Conservation (phyloP, 2,113 vertebrate species). For the Oreamnos americanus region DNA sequence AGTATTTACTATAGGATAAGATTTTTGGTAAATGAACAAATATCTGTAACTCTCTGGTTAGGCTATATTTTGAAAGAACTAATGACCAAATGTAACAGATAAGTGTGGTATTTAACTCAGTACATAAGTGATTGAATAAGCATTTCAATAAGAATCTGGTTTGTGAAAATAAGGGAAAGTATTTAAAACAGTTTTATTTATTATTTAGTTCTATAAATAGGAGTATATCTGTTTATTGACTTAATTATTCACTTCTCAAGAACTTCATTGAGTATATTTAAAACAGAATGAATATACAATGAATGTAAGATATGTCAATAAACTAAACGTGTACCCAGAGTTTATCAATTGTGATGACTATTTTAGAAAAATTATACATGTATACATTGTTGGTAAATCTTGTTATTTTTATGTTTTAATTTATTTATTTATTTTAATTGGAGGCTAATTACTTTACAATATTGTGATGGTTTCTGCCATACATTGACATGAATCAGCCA, state of each 20-base stretch:
- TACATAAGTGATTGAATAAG: background rate
- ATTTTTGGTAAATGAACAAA: background rate
- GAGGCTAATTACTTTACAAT: background rate
- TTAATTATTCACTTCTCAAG: background rate
- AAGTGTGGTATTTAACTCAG: background rate
- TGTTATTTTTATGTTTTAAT: background rate
- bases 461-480: background rate
- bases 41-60: background rate
- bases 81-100: background rate
- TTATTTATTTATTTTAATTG: background rate
- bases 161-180: background rate
- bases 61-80: background rate
- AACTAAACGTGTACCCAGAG: background rate
- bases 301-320: background rate
- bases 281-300: background rate
- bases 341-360: background rate
- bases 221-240: background rate
- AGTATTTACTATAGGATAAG: background rate
- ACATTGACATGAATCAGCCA: background rate
- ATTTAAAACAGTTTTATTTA: background rate
- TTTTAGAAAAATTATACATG: background rate
- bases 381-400: background rate
- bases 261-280: background rate
- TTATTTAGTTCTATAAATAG: background rate
- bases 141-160: background rate